A percentile compares a stretch with the other conserved stretches of the same genome.
These are phyloP conservation scores for Tychaedon coryphoeus DNA, from an alignment of 2,113 vertebrate genomes.

Conservation along the genomic window DNA sequence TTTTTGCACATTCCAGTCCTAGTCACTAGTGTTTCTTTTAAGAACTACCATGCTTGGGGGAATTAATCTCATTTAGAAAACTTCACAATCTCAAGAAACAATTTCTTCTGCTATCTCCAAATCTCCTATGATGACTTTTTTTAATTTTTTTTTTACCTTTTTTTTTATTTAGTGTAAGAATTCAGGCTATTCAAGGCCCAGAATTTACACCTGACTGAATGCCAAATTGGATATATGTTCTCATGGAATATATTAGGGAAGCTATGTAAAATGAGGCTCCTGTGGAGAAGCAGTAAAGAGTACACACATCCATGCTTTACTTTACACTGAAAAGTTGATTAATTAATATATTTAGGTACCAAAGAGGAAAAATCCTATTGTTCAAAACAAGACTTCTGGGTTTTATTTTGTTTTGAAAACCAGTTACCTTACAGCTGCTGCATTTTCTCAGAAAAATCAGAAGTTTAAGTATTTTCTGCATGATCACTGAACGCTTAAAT, in stretches of 20 bases:
- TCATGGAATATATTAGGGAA: not conserved
- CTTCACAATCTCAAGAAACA: not conserved
- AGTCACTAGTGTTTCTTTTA: not conserved
- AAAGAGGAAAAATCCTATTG: not conserved
- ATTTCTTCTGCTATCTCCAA: not conserved
- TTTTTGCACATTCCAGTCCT: not conserved
- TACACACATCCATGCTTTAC: not conserved
- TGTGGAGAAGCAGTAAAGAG: not conserved
- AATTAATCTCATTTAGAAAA: not conserved
- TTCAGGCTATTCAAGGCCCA: not conserved
- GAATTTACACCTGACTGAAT: not conserved
- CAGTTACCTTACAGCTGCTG: not conserved
- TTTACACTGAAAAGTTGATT: not conserved
- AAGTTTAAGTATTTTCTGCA: not conserved
- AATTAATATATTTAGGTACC: not conserved
- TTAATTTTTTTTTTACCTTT: not conserved
- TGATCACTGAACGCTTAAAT: not conserved
- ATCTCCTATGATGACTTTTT: not conserved
- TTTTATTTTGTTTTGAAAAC: not conserved
- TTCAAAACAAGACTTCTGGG: not conserved
- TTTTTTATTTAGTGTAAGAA: not conserved
- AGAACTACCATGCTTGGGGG: not conserved
- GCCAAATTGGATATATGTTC: not conserved
- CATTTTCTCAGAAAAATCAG: not conserved
- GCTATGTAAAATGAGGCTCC: not conserved